These are phyloP conservation scores for Peromyscus maniculatus DNA, from an alignment of 2,113 vertebrate genomes.

Conservation along the genomic window DNA sequence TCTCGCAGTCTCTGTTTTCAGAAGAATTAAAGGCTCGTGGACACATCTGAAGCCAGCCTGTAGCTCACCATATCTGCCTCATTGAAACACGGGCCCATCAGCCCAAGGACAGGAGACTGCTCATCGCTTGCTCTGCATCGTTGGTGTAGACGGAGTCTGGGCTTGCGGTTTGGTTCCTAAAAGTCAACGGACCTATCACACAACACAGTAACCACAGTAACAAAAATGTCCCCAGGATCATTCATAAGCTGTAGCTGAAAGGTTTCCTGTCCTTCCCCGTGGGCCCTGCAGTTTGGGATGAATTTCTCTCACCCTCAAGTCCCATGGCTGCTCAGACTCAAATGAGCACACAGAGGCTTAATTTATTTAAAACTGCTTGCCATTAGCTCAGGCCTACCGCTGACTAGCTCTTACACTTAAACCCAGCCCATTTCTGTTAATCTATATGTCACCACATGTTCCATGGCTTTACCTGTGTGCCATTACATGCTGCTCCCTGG, in stretches of 20 bases:
- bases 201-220: neutral
- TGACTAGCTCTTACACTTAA: too few species aligned
- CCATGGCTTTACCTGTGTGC: too few species aligned
- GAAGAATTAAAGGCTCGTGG: neutral
- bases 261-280: too few species aligned
- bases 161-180: neutral
- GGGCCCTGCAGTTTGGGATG: too few species aligned
- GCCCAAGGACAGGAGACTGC: neutral
- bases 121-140: neutral
- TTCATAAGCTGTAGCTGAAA: neutral
- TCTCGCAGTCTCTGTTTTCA: neutral
- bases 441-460: too few species aligned
- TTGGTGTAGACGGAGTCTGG: neutral
- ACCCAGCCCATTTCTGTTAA: too few species aligned
- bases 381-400: too few species aligned
- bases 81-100: neutral
- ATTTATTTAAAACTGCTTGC: too few species aligned
- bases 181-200: neutral
- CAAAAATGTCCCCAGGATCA: neutral
- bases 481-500: too few species aligned
- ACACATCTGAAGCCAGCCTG: neutral
- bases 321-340: too few species aligned
- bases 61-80: neutral
- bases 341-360: too few species aligned
- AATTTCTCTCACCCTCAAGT: too few species aligned